These are phyloP conservation scores for Danaus chrysippus DNA, from an alignment of 2,888 invertebrate species.

Conservation along the genomic window DNA sequence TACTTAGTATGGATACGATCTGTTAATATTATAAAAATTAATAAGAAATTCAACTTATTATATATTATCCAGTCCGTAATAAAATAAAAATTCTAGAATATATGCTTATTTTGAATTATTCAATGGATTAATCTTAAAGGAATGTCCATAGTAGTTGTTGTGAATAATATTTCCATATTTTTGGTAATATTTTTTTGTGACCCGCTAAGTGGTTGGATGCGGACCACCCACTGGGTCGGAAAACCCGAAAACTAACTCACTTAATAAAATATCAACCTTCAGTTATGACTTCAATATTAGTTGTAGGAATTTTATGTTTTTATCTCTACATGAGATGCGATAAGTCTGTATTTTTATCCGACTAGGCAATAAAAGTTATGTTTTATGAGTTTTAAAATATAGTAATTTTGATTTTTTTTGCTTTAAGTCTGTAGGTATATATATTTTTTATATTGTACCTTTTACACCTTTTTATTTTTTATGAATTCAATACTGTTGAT, in stretches of 20 bases:
- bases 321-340: background rate
- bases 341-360: too few species aligned
- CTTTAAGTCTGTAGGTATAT: too few species aligned
- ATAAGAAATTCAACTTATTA: background rate
- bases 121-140: conserved; percentile 9
- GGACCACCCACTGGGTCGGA: conserved; percentile 65
- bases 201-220: conserved; percentile 69
- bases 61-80: too few species aligned
- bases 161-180: conserved; percentile 75
- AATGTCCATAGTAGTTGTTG: conserved; percentile 51
- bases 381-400: too few species aligned
- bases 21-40: background rate
- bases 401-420: too few species aligned
- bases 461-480: too few species aligned
- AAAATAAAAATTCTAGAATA: too few species aligned
- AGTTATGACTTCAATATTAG: conserved; percentile 6
- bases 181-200: conserved; percentile 71
- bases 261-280: conserved; percentile 9
- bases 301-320: background rate
- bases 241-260: conserved; percentile 31
- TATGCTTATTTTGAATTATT: background rate
- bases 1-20: conserved; percentile 46
- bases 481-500: too few species aligned
- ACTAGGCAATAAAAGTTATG: too few species aligned
- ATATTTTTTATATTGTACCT: too few species aligned